phyloP scores from a whole-genome alignment of 2,113 vertebrate genomes.

The Phasianus colchicus region DNA sequence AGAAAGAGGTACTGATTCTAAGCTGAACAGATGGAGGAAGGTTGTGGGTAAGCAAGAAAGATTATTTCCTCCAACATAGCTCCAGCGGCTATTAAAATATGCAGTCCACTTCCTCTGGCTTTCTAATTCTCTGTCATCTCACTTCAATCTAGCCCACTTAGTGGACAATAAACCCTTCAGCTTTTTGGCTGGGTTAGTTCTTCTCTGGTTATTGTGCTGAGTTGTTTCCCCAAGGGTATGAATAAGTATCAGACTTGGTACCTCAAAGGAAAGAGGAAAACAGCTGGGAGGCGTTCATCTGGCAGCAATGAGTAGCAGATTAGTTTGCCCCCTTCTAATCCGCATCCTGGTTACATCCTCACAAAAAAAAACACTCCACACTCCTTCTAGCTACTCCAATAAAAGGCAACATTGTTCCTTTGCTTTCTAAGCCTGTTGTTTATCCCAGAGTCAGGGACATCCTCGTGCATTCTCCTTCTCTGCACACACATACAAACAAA shows the following conservation, averaged over 20 bases:
- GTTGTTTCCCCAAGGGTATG: background rate
- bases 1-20: background rate
- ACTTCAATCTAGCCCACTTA: background rate
- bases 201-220: background rate
- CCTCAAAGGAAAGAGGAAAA: background rate
- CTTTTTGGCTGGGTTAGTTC: background rate
- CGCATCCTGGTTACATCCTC: background rate
- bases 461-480: background rate
- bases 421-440: background rate
- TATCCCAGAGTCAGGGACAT: background rate
- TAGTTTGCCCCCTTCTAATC: background rate
- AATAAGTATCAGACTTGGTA: background rate
- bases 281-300: background rate
- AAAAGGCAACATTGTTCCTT: background rate
- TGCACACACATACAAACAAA: background rate
- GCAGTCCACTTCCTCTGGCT: background rate
- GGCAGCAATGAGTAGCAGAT: background rate
- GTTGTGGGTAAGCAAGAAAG: background rate
- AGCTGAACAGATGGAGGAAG: background rate
- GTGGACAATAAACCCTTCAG: background rate
- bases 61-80: background rate
- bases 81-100: background rate
- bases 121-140: background rate
- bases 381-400: background rate
- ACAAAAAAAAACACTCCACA: background rate